These are phyloP conservation scores for Typhlichthys eigenmanni DNA, from an alignment of 2,797 vertebrate species.

Conservation along the genomic window DNA sequence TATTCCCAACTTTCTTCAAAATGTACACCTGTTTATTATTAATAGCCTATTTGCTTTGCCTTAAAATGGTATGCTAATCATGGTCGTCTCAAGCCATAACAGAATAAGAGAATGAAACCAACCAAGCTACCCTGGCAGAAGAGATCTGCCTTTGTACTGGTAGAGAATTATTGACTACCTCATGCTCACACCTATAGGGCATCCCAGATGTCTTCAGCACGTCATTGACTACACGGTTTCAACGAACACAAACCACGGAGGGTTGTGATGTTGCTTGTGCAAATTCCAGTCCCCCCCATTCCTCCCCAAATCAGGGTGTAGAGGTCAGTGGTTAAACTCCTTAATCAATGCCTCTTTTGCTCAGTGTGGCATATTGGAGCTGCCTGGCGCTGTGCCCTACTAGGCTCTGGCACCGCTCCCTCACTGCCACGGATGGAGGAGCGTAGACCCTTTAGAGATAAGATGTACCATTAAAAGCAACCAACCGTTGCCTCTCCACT, in stretches of 20 bases:
- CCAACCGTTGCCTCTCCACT: conserved; percentile 47
- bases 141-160: conserved; percentile 68
- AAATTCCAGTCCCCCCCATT: conserved; percentile 50
- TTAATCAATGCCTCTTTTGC: conserved; percentile 32
- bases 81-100: conserved; percentile 68
- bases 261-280: conserved; percentile 35
- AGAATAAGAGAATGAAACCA: conserved; percentile 55
- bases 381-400: conserved; percentile 47
- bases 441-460: conserved; percentile 58
- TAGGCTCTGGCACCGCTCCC: conserved; percentile 41
- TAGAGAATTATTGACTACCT: conserved; percentile 76
- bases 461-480: conserved; percentile 60
- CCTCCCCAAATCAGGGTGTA: conserved; percentile 39
- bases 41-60: conserved; percentile 68
- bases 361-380: conserved; percentile 53
- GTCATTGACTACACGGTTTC: conserved; percentile 35
- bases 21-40: conserved; percentile 65
- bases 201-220: conserved; percentile 63
- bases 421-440: conserved; percentile 35
- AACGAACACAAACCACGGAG: conserved; percentile 43
- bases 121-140: conserved; percentile 68
- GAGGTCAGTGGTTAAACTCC: conserved; percentile 53
- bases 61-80: conserved; percentile 58
- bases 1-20: conserved; percentile 65
- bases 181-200: conserved; percentile 71